Conservation (phyloP, 30 jellyfish, hydroid and myxozoan genomes). For the Calvadosia cruxmelitensis region DNA sequence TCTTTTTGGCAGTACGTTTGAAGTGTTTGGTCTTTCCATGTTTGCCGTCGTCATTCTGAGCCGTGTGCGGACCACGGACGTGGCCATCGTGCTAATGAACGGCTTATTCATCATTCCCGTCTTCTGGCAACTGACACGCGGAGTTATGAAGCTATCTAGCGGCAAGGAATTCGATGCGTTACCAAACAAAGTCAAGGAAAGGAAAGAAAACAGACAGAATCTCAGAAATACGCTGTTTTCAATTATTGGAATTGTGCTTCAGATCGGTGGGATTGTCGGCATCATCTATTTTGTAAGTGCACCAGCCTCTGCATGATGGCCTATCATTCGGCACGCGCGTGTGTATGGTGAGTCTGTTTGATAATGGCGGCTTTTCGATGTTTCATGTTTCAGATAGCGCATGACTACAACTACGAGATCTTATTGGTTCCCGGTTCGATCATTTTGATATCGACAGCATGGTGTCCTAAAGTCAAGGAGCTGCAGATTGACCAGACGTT, state of each 20-base stretch:
- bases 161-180: slow-evolving; percentile 24
- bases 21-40: slow-evolving; percentile 66
- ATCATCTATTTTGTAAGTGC: slow-evolving; percentile 55
- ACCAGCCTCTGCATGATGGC: background rate
- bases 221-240: slow-evolving; percentile 44
- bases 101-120: slow-evolving; percentile 84
- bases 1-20: slow-evolving; percentile 51
- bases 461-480: slow-evolving; percentile 82
- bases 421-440: slow-evolving; percentile 24
- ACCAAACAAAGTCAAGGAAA: slow-evolving; percentile 4
- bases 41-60: slow-evolving; percentile 54
- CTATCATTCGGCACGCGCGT: no score
- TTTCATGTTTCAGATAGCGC: background rate
- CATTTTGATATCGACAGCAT: slow-evolving; percentile 44
- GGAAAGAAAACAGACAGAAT: slow-evolving; percentile 30
- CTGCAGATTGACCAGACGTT: slow-evolving; percentile 61
- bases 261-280: slow-evolving; percentile 80
- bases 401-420: background rate
- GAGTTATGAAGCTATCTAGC: slow-evolving; percentile 14
- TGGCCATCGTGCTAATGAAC: slow-evolving; percentile 62
- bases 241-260: slow-evolving; percentile 55
- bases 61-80: slow-evolving; percentile 41
- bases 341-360: no score
- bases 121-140: slow-evolving; percentile 61
- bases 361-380: background rate